Evolutionary conservation across 2,113 vertebrate species (phyloP).

Genomic region (Herpailurus yagouaroundi): DNA sequence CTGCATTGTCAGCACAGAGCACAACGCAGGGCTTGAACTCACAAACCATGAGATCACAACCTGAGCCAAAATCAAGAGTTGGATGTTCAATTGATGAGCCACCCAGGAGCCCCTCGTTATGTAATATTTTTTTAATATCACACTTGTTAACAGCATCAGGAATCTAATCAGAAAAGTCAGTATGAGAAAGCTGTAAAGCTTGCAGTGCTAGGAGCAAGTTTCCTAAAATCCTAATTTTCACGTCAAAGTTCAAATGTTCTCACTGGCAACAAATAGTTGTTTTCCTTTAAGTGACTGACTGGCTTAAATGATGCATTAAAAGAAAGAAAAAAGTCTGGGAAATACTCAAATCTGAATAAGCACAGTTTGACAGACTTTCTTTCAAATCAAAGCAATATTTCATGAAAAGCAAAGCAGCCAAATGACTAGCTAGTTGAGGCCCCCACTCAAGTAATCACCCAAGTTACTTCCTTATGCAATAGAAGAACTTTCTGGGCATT

Average conservation of each 20-base stretch:
- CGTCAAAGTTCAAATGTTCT: constrained; percentile 41
- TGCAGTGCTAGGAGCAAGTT: neutral
- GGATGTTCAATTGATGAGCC: too few relatives aligned
- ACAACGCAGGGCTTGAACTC: too few relatives aligned
- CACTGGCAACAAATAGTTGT: constrained; percentile 13
- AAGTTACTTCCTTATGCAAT: neutral
- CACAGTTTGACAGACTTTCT: neutral
- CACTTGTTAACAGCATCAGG: neutral
- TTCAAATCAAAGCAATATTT: neutral
- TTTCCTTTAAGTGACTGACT: constrained; percentile 37
- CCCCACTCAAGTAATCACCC: neutral
- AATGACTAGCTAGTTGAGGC: neutral
- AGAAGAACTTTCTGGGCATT: neutral
- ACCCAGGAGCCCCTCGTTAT: neutral
- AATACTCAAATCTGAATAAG: neutral
- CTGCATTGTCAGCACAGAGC: too few relatives aligned
- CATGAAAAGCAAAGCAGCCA: neutral
- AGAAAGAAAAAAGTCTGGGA: neutral
- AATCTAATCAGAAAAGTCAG: neutral
- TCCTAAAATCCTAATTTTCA: constrained; percentile 25
- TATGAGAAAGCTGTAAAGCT: neutral
- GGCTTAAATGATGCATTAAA: neutral
- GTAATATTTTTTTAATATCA: neutral
- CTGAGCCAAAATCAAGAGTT: too few relatives aligned
- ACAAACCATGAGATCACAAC: too few relatives aligned